Percentiles rank a stretch among this genome's conserved stretches.
These are phyloP conservation scores for Amphipyra tragopoginis DNA, from an alignment of 2,888 invertebrate species.

Conservation along the genomic window DNA sequence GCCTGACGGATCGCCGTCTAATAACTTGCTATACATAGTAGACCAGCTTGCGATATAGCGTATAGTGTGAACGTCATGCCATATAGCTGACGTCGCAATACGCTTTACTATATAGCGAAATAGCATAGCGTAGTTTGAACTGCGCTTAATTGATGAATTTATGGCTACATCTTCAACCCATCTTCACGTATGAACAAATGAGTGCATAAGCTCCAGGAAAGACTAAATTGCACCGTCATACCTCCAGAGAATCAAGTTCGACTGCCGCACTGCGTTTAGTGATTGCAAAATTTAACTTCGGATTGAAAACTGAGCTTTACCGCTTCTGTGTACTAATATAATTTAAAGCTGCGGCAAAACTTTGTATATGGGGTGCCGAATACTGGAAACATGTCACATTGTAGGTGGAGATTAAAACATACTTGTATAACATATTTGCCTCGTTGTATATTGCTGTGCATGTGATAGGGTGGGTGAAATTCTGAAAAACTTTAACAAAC, in stretches of 20 bases:
- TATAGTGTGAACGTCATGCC: too few relatives aligned
- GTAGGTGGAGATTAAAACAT: slow-evolving; percentile 2
- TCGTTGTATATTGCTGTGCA: not conserved
- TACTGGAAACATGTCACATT: slow-evolving; percentile 37
- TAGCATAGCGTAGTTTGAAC: too few relatives aligned
- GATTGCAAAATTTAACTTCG: slow-evolving; percentile 51
- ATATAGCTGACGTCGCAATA: too few relatives aligned
- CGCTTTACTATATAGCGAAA: too few relatives aligned
- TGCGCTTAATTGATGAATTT: not conserved
- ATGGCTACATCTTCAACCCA: not conserved
- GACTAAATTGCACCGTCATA: slow-evolving; percentile 45
- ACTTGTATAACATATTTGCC: not conserved
- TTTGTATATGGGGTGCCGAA: slow-evolving; percentile 14
- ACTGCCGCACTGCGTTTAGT: slow-evolving; percentile 43
- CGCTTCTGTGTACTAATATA: slow-evolving; percentile 41
- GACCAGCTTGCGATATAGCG: too few relatives aligned
- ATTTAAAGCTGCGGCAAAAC: slow-evolving; percentile 36
- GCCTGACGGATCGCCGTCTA: too few relatives aligned
- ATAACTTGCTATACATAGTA: too few relatives aligned
- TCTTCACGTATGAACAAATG: slow-evolving; percentile 12
- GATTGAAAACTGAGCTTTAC: slow-evolving; percentile 52
- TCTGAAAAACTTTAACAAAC: too few relatives aligned
- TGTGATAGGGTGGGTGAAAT: not conserved
- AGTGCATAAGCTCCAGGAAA: slow-evolving; percentile 24
- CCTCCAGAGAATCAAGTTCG: slow-evolving; percentile 47